Percentiles rank a stretch among this genome's conserved stretches.
Evolutionary conservation across 2,113 vertebrate genomes (phyloP).

Genomic region (Pterocles burchelli): DNA sequence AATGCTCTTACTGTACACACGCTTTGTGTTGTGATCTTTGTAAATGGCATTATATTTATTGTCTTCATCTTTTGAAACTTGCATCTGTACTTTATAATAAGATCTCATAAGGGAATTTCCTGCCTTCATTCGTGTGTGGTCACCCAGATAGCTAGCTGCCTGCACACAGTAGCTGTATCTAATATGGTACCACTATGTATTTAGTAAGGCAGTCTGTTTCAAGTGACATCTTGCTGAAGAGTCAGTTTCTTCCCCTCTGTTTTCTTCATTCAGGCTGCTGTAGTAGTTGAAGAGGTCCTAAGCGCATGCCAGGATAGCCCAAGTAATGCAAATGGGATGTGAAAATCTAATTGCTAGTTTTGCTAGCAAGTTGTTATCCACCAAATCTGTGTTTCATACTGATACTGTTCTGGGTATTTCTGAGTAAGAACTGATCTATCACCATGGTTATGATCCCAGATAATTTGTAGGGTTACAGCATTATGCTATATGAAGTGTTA

Average conservation of each 20-base stretch:
- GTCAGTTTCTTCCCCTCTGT: background rate
- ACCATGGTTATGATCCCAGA: background rate
- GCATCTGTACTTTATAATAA: background rate
- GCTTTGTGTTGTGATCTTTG: background rate
- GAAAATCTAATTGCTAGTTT: background rate
- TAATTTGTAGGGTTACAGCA: background rate
- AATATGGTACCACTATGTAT: background rate
- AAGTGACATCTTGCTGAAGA: background rate
- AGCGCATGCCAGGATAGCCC: background rate
- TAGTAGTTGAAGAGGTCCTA: background rate
- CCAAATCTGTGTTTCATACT: constrained; percentile 12
- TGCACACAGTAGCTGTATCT: background rate
- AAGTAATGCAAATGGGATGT: background rate
- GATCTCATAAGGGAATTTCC: background rate
- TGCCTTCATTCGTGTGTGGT: background rate
- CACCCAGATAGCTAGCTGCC: background rate
- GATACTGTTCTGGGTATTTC: background rate
- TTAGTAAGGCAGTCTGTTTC: background rate
- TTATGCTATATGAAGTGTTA: background rate
- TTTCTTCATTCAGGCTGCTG: background rate
- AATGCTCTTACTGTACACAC: background rate
- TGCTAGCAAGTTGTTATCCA: background rate
- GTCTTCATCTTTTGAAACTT: constrained; percentile 8
- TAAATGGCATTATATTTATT: background rate
- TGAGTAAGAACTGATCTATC: constrained; percentile 21